Base-by-base conservation (phyloP, 2,113 vertebrate species). In the Litocranius walleri region DNA sequence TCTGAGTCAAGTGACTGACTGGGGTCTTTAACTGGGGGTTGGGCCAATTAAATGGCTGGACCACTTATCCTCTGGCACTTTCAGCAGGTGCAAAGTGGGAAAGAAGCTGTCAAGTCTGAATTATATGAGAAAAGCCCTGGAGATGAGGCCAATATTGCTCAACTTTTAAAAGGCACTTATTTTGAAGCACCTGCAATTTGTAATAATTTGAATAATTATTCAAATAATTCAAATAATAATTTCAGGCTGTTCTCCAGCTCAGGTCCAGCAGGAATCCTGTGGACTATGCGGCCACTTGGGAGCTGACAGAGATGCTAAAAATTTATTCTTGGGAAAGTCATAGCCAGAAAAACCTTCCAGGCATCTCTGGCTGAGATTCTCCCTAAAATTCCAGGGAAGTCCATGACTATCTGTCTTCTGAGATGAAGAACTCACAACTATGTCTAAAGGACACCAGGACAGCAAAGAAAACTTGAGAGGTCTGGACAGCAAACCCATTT, bases 21-120 rank as follows among this genome's bases (percentile, higher is more conserved):
- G 6, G 16, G 29, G 62, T 67, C 89, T 67, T 82, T 88, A 80
- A 91, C 1, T 45, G 48, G 59, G 30, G 40, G 5, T 6, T 90
- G 94, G 40, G 74, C n/a, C 67, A 77, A 27, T 27, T 77, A 77
- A 77, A 80, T 13, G 43, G 74, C 59, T 89, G 85, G 54, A 29
- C 12, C 30, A 52, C n/a, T 56, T 23, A 81, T 61, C 23, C 21
- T 89, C 52, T 78, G 93, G 57, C 96, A 97, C 92, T 97, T 94
- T 71, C 43, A 97, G 83, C 86, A 93, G 86, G 64, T 95, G 43
- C 43, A 74, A 88, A 87, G 23, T 90, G 15, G 36, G 23, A 57
- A 86, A 50, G 33, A 36, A 64, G 17, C 25, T 43, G 21, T 67
- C n/a, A 64, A 57, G 56, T 81, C 6, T 52, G 52, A 94, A 95